A percentile compares a stretch with the other conserved stretches of the same genome.
Conservation (phyloP, 1,140 invertebrate genomes). For the Ostrea edulis region DNA sequence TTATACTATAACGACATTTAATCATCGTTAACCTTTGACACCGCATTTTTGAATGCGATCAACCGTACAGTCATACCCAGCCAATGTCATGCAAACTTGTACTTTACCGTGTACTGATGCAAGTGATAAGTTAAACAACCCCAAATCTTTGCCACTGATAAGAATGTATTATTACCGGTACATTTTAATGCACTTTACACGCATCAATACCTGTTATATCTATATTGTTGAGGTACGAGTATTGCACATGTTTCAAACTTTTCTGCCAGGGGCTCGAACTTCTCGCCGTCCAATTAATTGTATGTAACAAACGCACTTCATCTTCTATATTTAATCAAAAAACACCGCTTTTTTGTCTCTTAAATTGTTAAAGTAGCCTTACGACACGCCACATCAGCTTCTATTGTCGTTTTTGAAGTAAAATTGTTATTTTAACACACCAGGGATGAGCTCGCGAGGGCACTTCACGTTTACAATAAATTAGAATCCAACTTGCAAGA, state of each 20-base stretch:
- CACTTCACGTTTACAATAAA: slow-evolving; percentile 13
- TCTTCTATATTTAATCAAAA: slow-evolving; percentile 18
- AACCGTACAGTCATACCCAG: background rate
- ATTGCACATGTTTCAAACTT: background rate
- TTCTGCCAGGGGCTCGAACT: background rate
- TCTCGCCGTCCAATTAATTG: background rate
- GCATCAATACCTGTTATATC: background rate
- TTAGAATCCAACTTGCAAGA: background rate
- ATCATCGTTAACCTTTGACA: background rate
- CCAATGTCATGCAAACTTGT: background rate
- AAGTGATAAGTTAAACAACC: background rate
- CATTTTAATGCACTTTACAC: background rate
- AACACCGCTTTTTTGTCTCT: background rate
- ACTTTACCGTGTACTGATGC: background rate
- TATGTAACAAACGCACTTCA: background rate
- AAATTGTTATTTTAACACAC: background rate
- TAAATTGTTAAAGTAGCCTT: slow-evolving; percentile 10
- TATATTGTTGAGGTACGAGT: background rate
- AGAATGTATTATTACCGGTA: background rate
- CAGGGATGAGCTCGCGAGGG: background rate
- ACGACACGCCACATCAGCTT: background rate
- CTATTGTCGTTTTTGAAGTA: background rate
- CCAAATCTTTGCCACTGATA: background rate
- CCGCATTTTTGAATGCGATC: background rate
- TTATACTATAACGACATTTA: background rate